These are phyloP conservation scores for Carpatolechia fugitivella DNA, from an alignment of 2,888 invertebrate genomes.

Conservation along the genomic window DNA sequence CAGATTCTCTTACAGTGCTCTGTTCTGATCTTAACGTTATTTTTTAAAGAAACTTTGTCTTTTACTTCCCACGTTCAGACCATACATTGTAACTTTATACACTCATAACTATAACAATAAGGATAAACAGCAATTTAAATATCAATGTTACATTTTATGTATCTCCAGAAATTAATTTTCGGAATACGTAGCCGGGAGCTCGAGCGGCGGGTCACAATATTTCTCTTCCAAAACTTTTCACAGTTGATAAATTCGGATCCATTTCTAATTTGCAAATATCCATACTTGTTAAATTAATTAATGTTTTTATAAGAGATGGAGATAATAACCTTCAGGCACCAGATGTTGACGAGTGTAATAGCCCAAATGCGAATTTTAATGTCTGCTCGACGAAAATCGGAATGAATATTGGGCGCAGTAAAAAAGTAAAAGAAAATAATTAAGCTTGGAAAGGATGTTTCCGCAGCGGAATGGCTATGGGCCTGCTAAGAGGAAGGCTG, in stretches of 20 bases:
- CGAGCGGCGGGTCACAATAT: neutral
- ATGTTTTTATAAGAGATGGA: slow-evolving; percentile 56
- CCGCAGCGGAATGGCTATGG: slow-evolving; percentile 53
- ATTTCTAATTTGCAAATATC: slow-evolving; percentile 14
- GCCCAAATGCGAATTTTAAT: slow-evolving; percentile 73
- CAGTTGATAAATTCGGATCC: neutral
- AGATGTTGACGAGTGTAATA: slow-evolving; percentile 71
- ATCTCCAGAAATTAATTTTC: neutral
- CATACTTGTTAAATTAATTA: slow-evolving; percentile 55
- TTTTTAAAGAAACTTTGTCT: neutral
- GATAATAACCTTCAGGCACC: slow-evolving; percentile 63
- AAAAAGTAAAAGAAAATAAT: slow-evolving; percentile 58
- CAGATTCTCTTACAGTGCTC: slow-evolving; percentile 4
- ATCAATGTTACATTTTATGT: neutral
- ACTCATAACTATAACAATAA: slow-evolving; percentile 4
- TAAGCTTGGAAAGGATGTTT: slow-evolving; percentile 61
- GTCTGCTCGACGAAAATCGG: slow-evolving; percentile 60
- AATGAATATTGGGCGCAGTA: slow-evolving; percentile 68
- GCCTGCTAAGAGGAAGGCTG: slow-evolving; percentile 53
- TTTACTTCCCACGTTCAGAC: neutral
- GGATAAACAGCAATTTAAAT: neutral
- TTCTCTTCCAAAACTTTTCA: neutral
- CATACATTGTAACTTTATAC: neutral
- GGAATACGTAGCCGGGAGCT: neutral
- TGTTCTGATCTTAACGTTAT: neutral